Evolutionary conservation across 1,140 invertebrate genomes (phyloP).

Genomic region (Temnothorax longispinosus): DNA sequence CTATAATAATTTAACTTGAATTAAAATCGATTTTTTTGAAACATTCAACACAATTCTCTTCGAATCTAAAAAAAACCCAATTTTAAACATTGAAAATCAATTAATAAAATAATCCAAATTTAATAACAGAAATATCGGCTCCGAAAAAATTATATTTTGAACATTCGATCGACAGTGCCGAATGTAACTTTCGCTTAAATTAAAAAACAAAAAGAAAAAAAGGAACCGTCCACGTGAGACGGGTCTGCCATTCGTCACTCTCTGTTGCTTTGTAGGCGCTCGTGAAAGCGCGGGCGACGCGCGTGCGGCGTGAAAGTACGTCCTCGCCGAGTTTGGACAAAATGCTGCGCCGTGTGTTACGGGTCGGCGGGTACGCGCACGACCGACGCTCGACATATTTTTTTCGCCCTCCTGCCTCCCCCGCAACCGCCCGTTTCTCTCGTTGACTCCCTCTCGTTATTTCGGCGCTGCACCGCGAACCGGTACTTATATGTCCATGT

Average conservation of each 20-base stretch:
- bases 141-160: background rate
- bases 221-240: background rate
- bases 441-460: conserved; percentile 35
- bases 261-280: background rate
- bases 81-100: background rate
- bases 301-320: conserved; percentile 67
- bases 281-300: conserved; percentile 59
- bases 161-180: background rate
- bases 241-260: conserved; percentile 53
- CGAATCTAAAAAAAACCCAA: background rate
- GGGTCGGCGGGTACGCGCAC: background rate
- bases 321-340: conserved; percentile 73
- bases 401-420: conserved; percentile 5
- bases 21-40: background rate
- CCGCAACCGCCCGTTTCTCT: conserved; percentile 26
- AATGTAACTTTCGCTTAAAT: background rate
- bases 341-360: conserved; percentile 41
- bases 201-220: background rate
- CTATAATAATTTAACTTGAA: background rate
- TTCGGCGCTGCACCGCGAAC: conserved; percentile 34
- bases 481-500: conserved; percentile 75
- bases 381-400: conserved; percentile 42
- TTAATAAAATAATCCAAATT: conserved; percentile 14
- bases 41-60: background rate
- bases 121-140: background rate